Percentiles rank a stretch among this genome's conserved stretches.
Evolutionary conservation across 2,888 invertebrate species (phyloP).

Genomic region (Apodemia mormo): DNA sequence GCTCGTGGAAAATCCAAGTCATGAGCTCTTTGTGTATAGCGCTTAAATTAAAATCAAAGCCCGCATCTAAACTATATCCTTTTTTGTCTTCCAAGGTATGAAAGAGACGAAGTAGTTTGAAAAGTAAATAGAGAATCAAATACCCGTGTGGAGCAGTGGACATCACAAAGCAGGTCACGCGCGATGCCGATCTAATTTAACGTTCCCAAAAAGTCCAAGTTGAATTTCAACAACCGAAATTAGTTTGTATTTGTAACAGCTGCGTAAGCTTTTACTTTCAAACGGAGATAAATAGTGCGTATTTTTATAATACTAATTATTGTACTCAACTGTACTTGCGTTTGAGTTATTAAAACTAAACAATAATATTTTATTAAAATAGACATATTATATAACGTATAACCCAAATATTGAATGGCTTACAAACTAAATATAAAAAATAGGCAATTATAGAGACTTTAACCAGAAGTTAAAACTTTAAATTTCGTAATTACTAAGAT

Average conservation of each 20-base stretch:
- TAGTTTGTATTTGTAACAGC: constrained; percentile 49
- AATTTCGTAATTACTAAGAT: too few relatives aligned
- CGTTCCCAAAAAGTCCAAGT: constrained; percentile 64
- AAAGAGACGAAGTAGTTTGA: constrained; percentile 42
- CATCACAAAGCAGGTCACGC: constrained; percentile 65
- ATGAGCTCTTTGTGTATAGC: constrained; percentile 21
- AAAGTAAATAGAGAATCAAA: constrained; percentile 54
- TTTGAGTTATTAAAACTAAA: too few relatives aligned
- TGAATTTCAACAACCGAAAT: constrained; percentile 58
- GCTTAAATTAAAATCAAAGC: constrained; percentile 37
- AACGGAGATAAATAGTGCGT: constrained; percentile 14
- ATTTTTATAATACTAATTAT: constrained; percentile 2
- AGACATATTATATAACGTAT: too few relatives aligned
- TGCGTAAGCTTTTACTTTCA: constrained; percentile 31
- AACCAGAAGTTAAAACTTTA: too few relatives aligned
- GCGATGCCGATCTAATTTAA: constrained; percentile 65
- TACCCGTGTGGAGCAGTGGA: constrained; percentile 46
- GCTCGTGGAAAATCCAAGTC: neutral
- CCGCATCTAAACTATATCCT: constrained; percentile 35
- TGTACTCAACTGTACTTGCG: neutral
- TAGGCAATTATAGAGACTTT: too few relatives aligned
- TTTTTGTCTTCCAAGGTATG: constrained; percentile 36
- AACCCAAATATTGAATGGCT: too few relatives aligned
- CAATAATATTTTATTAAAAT: too few relatives aligned
- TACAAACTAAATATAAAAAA: too few relatives aligned